Conservation (phyloP, 2,113 vertebrate genomes). For the Tragelaphus buxtoni region DNA sequence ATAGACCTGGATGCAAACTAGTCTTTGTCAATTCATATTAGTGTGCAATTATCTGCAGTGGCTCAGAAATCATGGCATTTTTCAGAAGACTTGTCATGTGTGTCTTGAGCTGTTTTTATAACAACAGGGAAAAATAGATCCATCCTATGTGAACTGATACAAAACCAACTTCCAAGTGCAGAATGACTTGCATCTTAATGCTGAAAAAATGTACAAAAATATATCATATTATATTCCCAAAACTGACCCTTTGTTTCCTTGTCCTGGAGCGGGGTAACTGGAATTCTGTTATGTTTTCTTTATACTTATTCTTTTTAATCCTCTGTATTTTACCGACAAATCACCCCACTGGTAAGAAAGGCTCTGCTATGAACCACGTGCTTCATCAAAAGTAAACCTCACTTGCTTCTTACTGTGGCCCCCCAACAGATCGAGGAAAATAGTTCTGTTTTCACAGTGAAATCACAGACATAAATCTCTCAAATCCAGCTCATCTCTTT, state of each 20-base stretch:
- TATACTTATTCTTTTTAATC: constrained; percentile 11
- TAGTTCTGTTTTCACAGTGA: constrained; percentile 59
- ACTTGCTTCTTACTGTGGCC: constrained; percentile 57
- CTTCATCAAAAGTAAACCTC: constrained; percentile 44
- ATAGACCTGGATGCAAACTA: background rate
- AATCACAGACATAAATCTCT: constrained; percentile 58
- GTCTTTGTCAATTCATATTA: background rate
- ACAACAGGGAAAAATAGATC: constrained; percentile 18
- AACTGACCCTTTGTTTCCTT: background rate
- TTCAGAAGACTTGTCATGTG: background rate
- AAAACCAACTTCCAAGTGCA: constrained; percentile 28
- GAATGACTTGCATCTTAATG: background rate
- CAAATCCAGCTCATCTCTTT: background rate
- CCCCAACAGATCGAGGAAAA: constrained; percentile 25
- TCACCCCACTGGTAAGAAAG: background rate
- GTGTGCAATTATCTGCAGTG: background rate
- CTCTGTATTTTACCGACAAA: constrained; percentile 42
- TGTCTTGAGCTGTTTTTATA: constrained; percentile 31
- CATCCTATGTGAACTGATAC: background rate
- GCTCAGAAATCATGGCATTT: background rate
- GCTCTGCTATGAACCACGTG: background rate
- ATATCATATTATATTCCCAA: background rate
- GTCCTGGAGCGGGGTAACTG: background rate
- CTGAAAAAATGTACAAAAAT: constrained; percentile 16
- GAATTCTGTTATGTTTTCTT: background rate